Evolutionary conservation across 2,113 vertebrate species (phyloP), one percentile per base, ranked within the genome.

Genomic region (Psophia crepitans): DNA sequence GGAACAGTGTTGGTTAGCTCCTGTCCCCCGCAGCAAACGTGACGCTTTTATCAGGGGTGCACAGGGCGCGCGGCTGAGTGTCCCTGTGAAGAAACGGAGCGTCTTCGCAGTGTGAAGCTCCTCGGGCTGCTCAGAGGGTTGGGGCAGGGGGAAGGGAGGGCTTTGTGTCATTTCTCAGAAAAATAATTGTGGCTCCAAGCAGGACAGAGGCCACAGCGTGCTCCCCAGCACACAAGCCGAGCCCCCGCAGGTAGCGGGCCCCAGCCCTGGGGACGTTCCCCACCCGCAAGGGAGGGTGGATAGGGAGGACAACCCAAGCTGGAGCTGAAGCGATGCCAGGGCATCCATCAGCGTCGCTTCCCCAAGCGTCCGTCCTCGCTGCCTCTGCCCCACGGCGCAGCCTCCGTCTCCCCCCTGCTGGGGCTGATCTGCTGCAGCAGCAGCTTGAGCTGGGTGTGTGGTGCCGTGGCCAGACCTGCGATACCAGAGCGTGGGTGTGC

Each of bases 1-100:
- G 75, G n/a, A 83, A 5, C 49, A 61, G 80, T 66, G 3, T 3
- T 15, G 2, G 12, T 83, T 37, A 63, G 49, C 84, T 69, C 37
- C 54, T 49, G 23, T 8, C n/a, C 87, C 12, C 60, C 1, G 0
- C 33, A 28, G 60, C 54, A 37, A 88, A 41, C 0, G 1, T 15
- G 33, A 32, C 1, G 39, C 44, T 41, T 32, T 51, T 24, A 41
- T 43, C 24, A 21, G 48, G 61, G 41, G 8, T 4, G 58, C 1
- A 2, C 4, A 6, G 75, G 61, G 61, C 2, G 4, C 6, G 4
- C 0, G 11, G 56, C 65, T 3, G 5, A 22, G 51, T 16, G 44
- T 10, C 54, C 43, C 69, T 3, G 2, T 1, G 39, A 22, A 23
- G 75, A 48, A 33, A n/a, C 35, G 1, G 2, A 56, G 12, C 2